Conservation (phyloP, 2,113 vertebrate species). For the Erythrocercus mccallii region DNA sequence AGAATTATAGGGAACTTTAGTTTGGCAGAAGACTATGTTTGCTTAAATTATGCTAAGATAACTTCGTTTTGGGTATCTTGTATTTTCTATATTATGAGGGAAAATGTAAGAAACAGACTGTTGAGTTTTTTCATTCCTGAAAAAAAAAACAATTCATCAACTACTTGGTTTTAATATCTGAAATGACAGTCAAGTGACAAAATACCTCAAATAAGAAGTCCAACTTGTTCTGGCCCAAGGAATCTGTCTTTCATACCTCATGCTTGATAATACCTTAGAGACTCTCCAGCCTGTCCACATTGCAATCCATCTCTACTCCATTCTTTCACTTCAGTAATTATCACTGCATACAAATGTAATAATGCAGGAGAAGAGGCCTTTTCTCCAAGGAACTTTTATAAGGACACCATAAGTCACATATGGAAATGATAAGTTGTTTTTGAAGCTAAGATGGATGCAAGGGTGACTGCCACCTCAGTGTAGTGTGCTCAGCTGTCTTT, state of each 20-base stretch:
- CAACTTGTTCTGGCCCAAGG: neutral
- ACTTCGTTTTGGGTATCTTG: neutral
- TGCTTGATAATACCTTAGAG: neutral
- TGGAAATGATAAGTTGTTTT: neutral
- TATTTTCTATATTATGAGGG: neutral
- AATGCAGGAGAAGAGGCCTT: neutral
- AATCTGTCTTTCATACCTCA: neutral
- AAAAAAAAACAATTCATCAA: neutral
- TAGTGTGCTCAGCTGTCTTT: neutral
- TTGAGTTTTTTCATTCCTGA: neutral
- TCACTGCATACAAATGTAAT: neutral
- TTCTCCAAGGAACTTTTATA: neutral
- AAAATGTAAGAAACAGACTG: neutral
- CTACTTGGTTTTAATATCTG: neutral
- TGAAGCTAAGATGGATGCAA: neutral
- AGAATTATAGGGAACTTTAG: neutral
- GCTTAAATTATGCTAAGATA: neutral
- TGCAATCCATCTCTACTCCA: neutral
- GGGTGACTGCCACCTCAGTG: neutral
- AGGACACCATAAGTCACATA: neutral
- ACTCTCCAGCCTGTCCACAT: neutral
- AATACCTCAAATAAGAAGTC: neutral
- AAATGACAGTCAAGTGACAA: neutral
- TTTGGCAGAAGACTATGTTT: neutral
- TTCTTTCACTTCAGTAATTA: constrained; percentile 34